These are phyloP conservation scores for Cryptocheilus praepositus DNA, from an alignment of 2,888 invertebrate genomes.

Conservation along the genomic window DNA sequence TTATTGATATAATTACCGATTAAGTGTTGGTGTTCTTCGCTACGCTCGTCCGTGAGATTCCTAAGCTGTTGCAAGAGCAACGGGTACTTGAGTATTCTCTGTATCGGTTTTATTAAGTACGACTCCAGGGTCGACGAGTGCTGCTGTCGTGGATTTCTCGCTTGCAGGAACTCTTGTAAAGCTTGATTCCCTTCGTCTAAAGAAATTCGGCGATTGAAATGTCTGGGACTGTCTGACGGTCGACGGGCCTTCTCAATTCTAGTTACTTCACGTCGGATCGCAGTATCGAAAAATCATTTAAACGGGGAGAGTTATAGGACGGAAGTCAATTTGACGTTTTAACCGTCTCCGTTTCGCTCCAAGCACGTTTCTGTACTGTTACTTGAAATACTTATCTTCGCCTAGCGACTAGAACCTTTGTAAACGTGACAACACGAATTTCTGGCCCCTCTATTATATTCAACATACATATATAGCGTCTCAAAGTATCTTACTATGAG, in stretches of 20 bases:
- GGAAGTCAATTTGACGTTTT: neutral
- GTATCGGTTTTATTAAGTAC: constrained; percentile 98
- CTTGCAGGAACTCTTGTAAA: constrained; percentile 94
- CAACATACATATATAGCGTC: too few relatives aligned
- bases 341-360: neutral
- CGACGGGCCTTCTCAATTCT: neutral
- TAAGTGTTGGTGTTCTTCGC: constrained; percentile 96
- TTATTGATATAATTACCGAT: constrained; percentile 79
- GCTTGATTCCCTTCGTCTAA: constrained; percentile 97
- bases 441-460: too few relatives aligned
- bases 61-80: constrained; percentile 94
- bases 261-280: neutral
- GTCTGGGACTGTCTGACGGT: constrained; percentile 11
- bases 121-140: constrained; percentile 98
- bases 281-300: too few relatives aligned
- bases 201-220: constrained; percentile 8
- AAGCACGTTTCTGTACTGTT: too few relatives aligned
- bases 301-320: neutral
- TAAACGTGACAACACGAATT: too few relatives aligned
- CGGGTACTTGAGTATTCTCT: constrained; percentile 98
- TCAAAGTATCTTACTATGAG: too few relatives aligned
- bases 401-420: too few relatives aligned
- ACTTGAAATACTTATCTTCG: too few relatives aligned
- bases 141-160: constrained; percentile 96
- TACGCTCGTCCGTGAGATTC: constrained; percentile 93